Base-by-base conservation (phyloP, 2,113 vertebrate genomes). In the Pagrus major region DNA sequence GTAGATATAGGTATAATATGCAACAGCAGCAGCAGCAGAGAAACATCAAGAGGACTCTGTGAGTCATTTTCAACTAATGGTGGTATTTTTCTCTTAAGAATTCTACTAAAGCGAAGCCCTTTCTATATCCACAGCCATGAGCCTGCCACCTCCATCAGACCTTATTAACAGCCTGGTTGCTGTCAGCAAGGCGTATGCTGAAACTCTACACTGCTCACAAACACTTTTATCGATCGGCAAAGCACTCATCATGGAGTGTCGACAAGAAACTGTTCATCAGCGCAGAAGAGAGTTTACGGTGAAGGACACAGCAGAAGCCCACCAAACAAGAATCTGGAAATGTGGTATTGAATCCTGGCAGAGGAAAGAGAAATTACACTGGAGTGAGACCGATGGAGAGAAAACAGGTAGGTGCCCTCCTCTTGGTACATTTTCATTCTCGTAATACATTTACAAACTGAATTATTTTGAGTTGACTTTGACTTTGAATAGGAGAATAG, bases 211-310 rank as follows among this genome's bases (percentile, higher is more conserved):
- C 41, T 14, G 39, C 51, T 1, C 3, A 65, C 18, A 60, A 74
- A 47, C 37, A 81, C 21, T 52, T 71, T 12, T 44, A 81, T 67
- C 0, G 42, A 63, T 75, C 64, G 29, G 39, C 55, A 46, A 61
- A 37, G 64, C n/a, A 55, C 47, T 69, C 39, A 69, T 75, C 37
- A 69, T 4, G 8, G 31, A 41, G 31, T 66, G 68, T 49, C 6
- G 3, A 37, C 12, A 71, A 47, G 2, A 44, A 33, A 63, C 29
- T 31, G 35, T 52, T 60, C 61, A 58, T 39, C 37, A 25, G 4
- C 0, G 14, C 71, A 61, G 66, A 35, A n/a, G 23, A 56, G 56
- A 54, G n/a, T 21, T 29, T 27, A 9, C 1, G 0, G n/a, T 56
- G 31, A 56, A 65, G 35, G 20, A 51, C 33, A 23, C 42, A 9